Evolutionary conservation across 2,888 invertebrate species (phyloP).

Genomic region (Ophioninae sp.): DNA sequence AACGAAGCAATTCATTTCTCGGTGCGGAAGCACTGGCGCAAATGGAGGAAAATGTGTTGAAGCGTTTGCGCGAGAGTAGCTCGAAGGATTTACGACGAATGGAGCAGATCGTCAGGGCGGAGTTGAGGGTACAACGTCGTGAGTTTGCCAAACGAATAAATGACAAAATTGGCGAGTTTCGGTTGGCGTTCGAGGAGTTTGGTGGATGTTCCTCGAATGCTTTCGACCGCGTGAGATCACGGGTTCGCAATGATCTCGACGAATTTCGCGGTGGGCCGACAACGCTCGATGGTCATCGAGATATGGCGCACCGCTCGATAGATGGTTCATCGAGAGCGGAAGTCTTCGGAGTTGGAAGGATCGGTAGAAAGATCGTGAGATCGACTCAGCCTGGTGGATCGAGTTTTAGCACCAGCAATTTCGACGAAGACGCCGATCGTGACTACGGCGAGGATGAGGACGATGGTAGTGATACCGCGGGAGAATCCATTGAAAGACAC

Average conservation of each 20-base stretch:
- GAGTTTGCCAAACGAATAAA: slow-evolving; percentile 59
- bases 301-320: slow-evolving; percentile 13
- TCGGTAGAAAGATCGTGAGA: slow-evolving; percentile 35
- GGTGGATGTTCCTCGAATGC: slow-evolving; percentile 21
- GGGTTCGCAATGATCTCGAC: slow-evolving; percentile 16
- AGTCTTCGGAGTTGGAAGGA: slow-evolving; percentile 21
- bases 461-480: slow-evolving; percentile 2
- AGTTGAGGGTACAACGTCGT: slow-evolving; percentile 60
- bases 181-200: slow-evolving; percentile 65
- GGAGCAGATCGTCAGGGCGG: slow-evolving; percentile 58
- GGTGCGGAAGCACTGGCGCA: slow-evolving; percentile 46
- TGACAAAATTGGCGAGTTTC: slow-evolving; percentile 59
- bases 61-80: slow-evolving; percentile 45
- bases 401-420: slow-evolving; percentile 38
- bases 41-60: slow-evolving; percentile 55
- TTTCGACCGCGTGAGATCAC: slow-evolving; percentile 37
- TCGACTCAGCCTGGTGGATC: slow-evolving; percentile 31
- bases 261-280: slow-evolving; percentile 16
- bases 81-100: slow-evolving; percentile 58
- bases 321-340: slow-evolving; percentile 34
- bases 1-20: slow-evolving; percentile 38
- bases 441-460: slow-evolving; percentile 30
- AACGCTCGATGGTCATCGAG: too few relatives aligned
- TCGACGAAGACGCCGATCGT: slow-evolving; percentile 53
- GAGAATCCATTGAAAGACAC: slow-evolving; percentile 4